phyloP scores from a whole-genome alignment of 2,888 invertebrate genomes.

The Odontocerum albicorne region DNA sequence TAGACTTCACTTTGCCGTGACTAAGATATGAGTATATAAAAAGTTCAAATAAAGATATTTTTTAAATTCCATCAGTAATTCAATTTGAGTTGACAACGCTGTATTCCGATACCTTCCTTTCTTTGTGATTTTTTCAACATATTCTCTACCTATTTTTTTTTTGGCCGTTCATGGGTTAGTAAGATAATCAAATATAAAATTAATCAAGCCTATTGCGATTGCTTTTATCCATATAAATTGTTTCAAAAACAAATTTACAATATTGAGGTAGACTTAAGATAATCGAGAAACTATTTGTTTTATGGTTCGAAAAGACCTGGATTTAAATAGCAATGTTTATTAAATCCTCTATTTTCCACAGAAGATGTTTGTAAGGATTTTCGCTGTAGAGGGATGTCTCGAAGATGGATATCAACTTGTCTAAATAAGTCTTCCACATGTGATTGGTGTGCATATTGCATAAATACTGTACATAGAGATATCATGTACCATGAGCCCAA shows the following conservation, averaged over 20 bases:
- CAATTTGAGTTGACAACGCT: no score
- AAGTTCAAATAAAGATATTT: no score
- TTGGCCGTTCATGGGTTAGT: no score
- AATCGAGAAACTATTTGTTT: not conserved
- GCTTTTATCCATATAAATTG: not conserved
- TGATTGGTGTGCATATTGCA: conserved; percentile 62
- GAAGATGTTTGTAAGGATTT: conserved; percentile 61
- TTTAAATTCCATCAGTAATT: no score
- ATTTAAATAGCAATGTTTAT: conserved; percentile 65
- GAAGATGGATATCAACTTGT: conserved; percentile 59
- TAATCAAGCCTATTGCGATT: not conserved
- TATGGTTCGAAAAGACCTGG: conserved; percentile 58
- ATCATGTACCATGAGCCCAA: conserved; percentile 74
- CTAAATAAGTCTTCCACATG: conserved; percentile 68
- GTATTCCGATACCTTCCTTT: no score
- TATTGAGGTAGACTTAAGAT: not conserved
- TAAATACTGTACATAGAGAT: conserved; percentile 65
- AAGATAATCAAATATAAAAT: not conserved
- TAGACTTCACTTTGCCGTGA: no score
- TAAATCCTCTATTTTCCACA: conserved; percentile 67
- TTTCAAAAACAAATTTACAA: not conserved
- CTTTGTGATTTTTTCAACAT: no score
- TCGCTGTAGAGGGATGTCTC: conserved; percentile 41
- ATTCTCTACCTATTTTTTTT: no score
- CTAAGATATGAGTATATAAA: no score